Evolutionary conservation across 2,888 invertebrate genomes (phyloP).

Genomic region (Lasioglossum villosulum): DNA sequence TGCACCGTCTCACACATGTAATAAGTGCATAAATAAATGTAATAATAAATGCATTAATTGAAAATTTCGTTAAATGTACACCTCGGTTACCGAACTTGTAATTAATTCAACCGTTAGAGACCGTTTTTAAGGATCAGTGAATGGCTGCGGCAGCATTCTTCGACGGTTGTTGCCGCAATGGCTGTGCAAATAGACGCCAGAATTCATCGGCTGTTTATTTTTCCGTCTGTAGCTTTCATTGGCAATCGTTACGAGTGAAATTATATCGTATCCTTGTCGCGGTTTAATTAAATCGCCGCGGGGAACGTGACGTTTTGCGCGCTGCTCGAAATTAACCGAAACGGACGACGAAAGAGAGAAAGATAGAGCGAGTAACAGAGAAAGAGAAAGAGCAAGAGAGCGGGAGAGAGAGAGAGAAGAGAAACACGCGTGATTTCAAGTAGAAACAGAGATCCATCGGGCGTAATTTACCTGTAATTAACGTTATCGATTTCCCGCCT

Average conservation of each 20-base stretch:
- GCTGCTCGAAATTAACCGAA: conserved; percentile 47
- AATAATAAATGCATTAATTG: too few species aligned
- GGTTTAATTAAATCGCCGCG: conserved; percentile 64
- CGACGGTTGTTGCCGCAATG: neutral
- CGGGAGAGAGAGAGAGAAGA: conserved; percentile 30
- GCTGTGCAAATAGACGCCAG: neutral
- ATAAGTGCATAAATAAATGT: too few species aligned
- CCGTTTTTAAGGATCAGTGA: neutral
- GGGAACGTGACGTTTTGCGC: conserved; percentile 48
- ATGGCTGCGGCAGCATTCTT: neutral
- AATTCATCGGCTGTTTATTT: neutral
- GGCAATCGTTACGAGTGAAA: conserved; percentile 48
- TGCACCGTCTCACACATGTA: too few species aligned
- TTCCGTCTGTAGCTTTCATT: neutral
- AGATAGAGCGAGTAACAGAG: neutral
- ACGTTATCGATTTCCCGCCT: conserved; percentile 54
- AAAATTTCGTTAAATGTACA: neutral
- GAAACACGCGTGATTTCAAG: conserved; percentile 46
- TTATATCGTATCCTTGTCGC: conserved; percentile 54
- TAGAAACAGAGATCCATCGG: conserved; percentile 56
- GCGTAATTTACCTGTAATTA: conserved; percentile 61
- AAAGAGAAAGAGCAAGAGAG: neutral
- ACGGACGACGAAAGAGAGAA: neutral
- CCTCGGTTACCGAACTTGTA: neutral
- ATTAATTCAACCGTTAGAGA: neutral